Evolutionary conservation across 2,888 invertebrate genomes (phyloP), one percentile per base, ranked within the genome.

Genomic region (Epistrophe eligans): DNA sequence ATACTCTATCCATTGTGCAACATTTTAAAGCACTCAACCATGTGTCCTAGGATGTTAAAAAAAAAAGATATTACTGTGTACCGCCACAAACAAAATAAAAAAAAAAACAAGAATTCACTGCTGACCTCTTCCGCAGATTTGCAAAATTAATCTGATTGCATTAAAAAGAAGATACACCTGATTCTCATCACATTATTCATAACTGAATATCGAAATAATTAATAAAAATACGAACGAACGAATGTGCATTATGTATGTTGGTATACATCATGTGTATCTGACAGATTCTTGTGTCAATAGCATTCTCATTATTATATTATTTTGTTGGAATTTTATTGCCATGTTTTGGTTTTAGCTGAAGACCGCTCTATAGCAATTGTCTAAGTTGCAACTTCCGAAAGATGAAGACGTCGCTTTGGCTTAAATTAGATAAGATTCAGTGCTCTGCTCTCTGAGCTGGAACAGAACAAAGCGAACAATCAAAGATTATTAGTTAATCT

Each of bases 381-480:
- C 8, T 58, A 66, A 52, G 52, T 38, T 80, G 35, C 17, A 57
- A 58, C 79, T 84, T 83, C 83, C 79, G 79, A 84, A 64, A 58
- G 71, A 43, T 50, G 48, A 74, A 62, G 66, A 67, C 32, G 67
- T 1, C 24, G 24, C 66, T 35, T 32, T 52, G 48, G 15, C 64
- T 81, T 64, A 79, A 77, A 58, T 77, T 73, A 85, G 73, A 71
- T 74, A 52, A 32, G 73, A 85, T 70, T 50, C 48, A 55, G 60
- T 77, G 77, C 72, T 77, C 72, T 81, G 84, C 72, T 81, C 84
- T 52, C 77, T 85, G 84, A 57, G 77, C 81, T 81, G 77, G 77
- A 85, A 85, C 72, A 85, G 67, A 84, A 85, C 85, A 85, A 85
- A 85, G 85, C 81, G 77, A 85, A 81, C 67, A 28, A 52, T 71